Conservation (phyloP, 1,140 invertebrate genomes). For the Branchinecta lindahli region DNA sequence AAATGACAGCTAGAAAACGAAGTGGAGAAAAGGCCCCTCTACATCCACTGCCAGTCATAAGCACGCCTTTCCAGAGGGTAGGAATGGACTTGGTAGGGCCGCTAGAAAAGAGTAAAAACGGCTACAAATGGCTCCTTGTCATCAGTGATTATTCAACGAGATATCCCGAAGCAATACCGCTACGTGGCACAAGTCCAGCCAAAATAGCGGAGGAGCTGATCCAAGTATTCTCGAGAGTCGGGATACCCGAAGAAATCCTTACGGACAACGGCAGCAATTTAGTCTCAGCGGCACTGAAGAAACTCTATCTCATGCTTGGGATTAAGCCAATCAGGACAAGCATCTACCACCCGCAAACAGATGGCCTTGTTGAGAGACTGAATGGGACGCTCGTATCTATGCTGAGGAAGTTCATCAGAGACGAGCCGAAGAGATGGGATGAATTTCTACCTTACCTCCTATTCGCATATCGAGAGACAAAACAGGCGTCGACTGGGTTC, state of each 20-base stretch:
- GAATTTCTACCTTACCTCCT: constrained; percentile 23
- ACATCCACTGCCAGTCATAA: constrained; percentile 14
- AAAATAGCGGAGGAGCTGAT: too few species aligned
- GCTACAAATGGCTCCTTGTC: too few species aligned
- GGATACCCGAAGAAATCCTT: constrained; percentile 30
- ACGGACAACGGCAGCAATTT: constrained; percentile 34
- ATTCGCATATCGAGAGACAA: constrained; percentile 25
- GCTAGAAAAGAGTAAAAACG: too few species aligned
- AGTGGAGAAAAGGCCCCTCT: constrained; percentile 11
- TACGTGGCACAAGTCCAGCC: too few species aligned
- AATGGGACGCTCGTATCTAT: constrained; percentile 24
- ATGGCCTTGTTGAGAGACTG: constrained; percentile 26
- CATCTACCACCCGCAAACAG: constrained; percentile 25
- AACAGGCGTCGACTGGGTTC: constrained; percentile 22
- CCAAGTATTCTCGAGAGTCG: constrained; percentile 31
- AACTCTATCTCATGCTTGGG: constrained; percentile 26
- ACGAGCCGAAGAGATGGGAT: constrained; percentile 27
- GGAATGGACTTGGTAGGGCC: too few species aligned
- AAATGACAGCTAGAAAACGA: constrained; percentile 5
- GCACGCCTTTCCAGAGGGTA: constrained; percentile 19
- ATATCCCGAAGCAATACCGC: too few species aligned
- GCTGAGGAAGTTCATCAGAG: constrained; percentile 24
- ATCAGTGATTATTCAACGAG: too few species aligned
- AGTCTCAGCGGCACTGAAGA: constrained; percentile 29
- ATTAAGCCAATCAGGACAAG: constrained; percentile 22